These are phyloP conservation scores for Luidia sarsii DNA, from an alignment of 53 echinoderm and acorn worm species.

Conservation along the genomic window DNA sequence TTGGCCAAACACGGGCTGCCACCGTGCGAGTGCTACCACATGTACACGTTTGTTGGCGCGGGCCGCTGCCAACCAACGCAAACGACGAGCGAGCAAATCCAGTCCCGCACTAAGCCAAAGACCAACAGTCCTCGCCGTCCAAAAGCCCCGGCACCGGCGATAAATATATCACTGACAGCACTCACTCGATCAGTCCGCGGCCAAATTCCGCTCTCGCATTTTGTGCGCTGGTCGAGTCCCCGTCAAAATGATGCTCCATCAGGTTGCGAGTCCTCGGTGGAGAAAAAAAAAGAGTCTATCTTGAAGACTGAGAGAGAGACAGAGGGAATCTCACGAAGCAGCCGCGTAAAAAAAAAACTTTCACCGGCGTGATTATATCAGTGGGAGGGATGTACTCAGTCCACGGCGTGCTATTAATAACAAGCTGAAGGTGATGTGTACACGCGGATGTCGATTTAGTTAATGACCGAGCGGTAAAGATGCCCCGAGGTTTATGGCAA, in stretches of 20 bases:
- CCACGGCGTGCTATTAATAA: constrained; percentile 30
- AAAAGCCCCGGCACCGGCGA: constrained; percentile 44
- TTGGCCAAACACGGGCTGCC: constrained; percentile 49
- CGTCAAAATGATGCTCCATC: constrained; percentile 9
- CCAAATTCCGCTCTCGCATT: constrained; percentile 51
- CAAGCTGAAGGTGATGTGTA: constrained; percentile 45
- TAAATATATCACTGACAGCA: constrained; percentile 35
- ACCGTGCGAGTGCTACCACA: constrained; percentile 59
- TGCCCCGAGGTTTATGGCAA: constrained; percentile 48
- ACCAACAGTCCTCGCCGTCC: constrained; percentile 44
- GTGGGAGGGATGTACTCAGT: too few relatives aligned
- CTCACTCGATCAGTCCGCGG: constrained; percentile 11
- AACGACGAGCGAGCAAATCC: background rate
- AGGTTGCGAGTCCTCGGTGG: constrained; percentile 27
- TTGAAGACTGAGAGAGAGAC: background rate
- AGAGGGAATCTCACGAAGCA: background rate
- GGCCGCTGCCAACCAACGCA: background rate
- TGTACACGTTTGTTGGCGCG: constrained; percentile 41
- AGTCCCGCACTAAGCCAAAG: constrained; percentile 14
- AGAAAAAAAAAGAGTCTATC: too few relatives aligned
- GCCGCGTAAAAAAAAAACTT: too few relatives aligned
- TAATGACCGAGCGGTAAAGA: constrained; percentile 45
- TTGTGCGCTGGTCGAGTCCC: too few relatives aligned
- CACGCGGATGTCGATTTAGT: constrained; percentile 52
- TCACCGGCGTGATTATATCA: too few relatives aligned